Percentiles rank a stretch among this genome's conserved stretches.
Evolutionary conservation across 1,140 invertebrate genomes (phyloP).

Genomic region (Papilio dardanus): DNA sequence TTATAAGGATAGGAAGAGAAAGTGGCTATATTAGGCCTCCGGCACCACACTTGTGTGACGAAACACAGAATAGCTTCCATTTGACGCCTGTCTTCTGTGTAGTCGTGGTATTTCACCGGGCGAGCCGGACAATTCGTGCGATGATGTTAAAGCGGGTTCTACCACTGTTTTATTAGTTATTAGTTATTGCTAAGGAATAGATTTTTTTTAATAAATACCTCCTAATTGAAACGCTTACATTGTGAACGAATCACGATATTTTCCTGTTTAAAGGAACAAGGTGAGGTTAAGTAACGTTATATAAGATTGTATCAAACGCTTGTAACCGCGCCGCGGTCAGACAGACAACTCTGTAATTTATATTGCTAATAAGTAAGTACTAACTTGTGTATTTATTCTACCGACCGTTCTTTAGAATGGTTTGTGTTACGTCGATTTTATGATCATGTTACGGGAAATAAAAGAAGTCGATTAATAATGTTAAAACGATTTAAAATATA

Average conservation of each 20-base stretch:
- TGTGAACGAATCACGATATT: conserved; percentile 16
- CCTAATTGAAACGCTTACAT: conserved; percentile 6
- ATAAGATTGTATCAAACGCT: conserved; percentile 15
- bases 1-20: no score
- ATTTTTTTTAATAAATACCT: background rate
- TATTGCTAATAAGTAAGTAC: conserved; percentile 32
- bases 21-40: no score
- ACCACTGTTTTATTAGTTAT: no score
- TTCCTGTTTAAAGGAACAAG: conserved; percentile 26
- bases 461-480: no score
- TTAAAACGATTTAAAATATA: no score
- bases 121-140: no score
- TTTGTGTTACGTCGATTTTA: background rate
- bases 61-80: no score
- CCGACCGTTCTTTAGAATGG: conserved; percentile 6
- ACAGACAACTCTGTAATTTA: conserved; percentile 33
- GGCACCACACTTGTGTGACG: no score
- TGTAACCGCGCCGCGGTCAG: background rate
- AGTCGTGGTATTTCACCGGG: no score
- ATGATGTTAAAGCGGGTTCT: no score
- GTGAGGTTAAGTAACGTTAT: conserved; percentile 23
- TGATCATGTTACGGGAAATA: background rate
- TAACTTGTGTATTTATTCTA: conserved; percentile 20
- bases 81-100: no score
- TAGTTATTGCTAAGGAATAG: background rate